phyloP scores from a whole-genome alignment of 2,888 invertebrate genomes.

The Portevinia maculata region DNA sequence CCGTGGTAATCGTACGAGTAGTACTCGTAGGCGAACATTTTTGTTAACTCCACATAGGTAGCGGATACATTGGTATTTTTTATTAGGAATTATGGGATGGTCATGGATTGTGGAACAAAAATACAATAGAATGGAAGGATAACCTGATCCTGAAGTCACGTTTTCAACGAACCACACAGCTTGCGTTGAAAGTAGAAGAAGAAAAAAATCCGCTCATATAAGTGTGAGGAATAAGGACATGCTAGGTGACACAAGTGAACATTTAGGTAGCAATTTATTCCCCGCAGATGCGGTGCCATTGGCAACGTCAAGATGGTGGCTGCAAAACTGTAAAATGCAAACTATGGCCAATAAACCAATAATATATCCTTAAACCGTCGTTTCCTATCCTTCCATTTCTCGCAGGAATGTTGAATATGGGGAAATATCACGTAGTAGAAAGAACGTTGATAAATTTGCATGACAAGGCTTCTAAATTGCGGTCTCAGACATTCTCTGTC shows the following conservation, averaged over 20 bases:
- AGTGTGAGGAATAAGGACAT: constrained; percentile 45
- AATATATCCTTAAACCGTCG: constrained; percentile 49
- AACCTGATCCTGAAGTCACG: constrained; percentile 55
- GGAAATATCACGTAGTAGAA: constrained; percentile 48
- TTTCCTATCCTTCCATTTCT: constrained; percentile 44
- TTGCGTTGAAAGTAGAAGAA: constrained; percentile 49
- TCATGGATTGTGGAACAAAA: constrained; percentile 10
- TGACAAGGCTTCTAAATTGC: constrained; percentile 65
- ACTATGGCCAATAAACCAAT: constrained; percentile 54
- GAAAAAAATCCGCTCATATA: constrained; percentile 41
- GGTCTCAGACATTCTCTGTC: constrained; percentile 33
- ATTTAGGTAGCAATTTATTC: constrained; percentile 72
- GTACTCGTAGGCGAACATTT: constrained; percentile 50
- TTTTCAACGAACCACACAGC: constrained; percentile 47
- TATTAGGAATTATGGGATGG: constrained; percentile 64
- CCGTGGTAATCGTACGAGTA: not conserved
- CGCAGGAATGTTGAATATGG: not conserved
- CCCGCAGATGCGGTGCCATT: constrained; percentile 55
- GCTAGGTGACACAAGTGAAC: constrained; percentile 49
- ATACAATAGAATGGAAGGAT: constrained; percentile 13
- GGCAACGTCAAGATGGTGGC: constrained; percentile 12
- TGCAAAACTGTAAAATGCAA: constrained; percentile 67
- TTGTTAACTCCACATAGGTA: constrained; percentile 65
- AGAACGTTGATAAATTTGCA: constrained; percentile 58
- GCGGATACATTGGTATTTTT: constrained; percentile 12